These are phyloP conservation scores for Cataglyphis rosenhaueri DNA, from an alignment of 2,888 invertebrate genomes.

Conservation along the genomic window DNA sequence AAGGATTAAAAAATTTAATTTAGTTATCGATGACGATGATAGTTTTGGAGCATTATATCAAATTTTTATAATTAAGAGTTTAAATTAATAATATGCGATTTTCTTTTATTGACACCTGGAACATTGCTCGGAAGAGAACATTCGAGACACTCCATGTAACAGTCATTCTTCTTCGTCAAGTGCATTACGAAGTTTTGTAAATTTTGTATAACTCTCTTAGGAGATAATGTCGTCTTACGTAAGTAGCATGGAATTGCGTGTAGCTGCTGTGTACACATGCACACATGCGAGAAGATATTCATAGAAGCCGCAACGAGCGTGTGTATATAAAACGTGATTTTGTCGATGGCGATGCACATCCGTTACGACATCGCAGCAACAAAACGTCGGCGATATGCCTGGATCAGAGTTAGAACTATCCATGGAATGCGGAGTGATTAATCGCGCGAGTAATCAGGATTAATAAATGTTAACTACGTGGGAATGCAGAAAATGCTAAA, in stretches of 20 bases:
- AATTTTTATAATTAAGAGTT: not conserved
- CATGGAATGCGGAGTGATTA: slow-evolving; percentile 27
- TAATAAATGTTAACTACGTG: slow-evolving; percentile 44
- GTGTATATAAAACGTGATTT: slow-evolving; percentile 46
- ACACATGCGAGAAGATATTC: slow-evolving; percentile 22
- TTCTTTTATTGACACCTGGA: not conserved
- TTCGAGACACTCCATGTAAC: not conserved
- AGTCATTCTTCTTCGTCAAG: not conserved
- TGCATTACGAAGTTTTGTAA: slow-evolving; percentile 10
- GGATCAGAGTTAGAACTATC: slow-evolving; percentile 2
- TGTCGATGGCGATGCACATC: slow-evolving; percentile 49
- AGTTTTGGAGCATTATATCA: not conserved
- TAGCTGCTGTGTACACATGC: slow-evolving; percentile 60
- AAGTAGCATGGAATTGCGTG: slow-evolving; percentile 69
- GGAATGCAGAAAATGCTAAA: slow-evolving; percentile 38
- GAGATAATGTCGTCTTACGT: slow-evolving; percentile 71
- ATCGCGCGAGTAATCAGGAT: slow-evolving; percentile 44
- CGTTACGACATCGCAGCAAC: slow-evolving; percentile 55
- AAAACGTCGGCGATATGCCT: not conserved
- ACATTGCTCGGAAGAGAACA: not conserved
- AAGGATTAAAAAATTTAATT: not conserved
- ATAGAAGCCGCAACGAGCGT: slow-evolving; percentile 15
- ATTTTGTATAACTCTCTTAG: slow-evolving; percentile 56
- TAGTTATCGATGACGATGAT: not conserved
- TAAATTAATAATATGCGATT: not conserved